These are phyloP conservation scores for Bombus difficillimus DNA, from an alignment of 1,140 invertebrate species.

Conservation along the genomic window DNA sequence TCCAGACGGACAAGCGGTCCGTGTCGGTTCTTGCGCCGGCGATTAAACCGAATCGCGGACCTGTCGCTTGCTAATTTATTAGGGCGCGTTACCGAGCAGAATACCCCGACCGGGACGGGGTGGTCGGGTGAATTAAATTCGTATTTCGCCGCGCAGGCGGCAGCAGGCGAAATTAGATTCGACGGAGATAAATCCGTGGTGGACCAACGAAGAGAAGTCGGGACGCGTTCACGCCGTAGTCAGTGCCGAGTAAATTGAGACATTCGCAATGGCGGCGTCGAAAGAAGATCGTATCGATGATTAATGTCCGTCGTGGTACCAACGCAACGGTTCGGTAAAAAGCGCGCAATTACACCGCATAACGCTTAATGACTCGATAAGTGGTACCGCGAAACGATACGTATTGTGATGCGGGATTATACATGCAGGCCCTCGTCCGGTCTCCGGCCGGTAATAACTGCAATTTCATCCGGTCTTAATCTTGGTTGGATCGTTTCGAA, in stretches of 20 bases:
- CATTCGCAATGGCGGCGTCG: constrained; percentile 38
- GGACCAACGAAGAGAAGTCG: neutral
- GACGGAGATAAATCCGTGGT: constrained; percentile 37
- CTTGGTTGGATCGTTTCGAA: constrained; percentile 18
- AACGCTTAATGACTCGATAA: constrained; percentile 49
- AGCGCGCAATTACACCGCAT: constrained; percentile 42
- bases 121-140: constrained; percentile 40
- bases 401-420: constrained; percentile 35
- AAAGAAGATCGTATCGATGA: constrained; percentile 54
- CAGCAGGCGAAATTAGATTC: constrained; percentile 28
- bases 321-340: constrained; percentile 6
- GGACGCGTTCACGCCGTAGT: neutral
- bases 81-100: constrained; percentile 45
- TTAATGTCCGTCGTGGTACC: constrained; percentile 22
- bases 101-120: neutral
- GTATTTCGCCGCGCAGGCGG: constrained; percentile 19
- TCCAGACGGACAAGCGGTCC: constrained; percentile 32
- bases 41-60: constrained; percentile 68
- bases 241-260: constrained; percentile 33
- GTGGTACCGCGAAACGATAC: constrained; percentile 36
- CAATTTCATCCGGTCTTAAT: constrained; percentile 46
- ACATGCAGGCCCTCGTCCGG: constrained; percentile 4
- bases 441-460: constrained; percentile 38
- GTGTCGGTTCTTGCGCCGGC: constrained; percentile 64
- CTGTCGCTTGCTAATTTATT: constrained; percentile 70